These are phyloP conservation scores for Lepidurus arcticus DNA, from an alignment of 1,140 invertebrate genomes.

Conservation along the genomic window DNA sequence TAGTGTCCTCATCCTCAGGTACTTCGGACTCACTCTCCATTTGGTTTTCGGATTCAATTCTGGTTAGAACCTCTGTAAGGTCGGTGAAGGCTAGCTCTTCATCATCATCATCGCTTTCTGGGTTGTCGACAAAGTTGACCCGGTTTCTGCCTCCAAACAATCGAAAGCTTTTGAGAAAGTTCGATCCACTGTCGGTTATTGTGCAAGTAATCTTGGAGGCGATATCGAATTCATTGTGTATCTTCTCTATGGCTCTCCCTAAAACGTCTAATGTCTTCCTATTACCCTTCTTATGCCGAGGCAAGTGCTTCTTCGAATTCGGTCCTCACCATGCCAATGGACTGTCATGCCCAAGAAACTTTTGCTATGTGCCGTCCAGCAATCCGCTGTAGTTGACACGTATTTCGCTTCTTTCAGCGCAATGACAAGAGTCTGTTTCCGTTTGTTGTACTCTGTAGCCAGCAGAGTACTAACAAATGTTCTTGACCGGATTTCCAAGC, in stretches of 20 bases:
- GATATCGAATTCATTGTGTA: not conserved
- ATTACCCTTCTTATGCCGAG: not conserved
- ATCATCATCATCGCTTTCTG: slow-evolving; percentile 2
- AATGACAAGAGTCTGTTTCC: not conserved
- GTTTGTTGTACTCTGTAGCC: not conserved
- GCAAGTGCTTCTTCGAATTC: not conserved
- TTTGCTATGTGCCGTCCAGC: not conserved
- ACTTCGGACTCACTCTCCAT: not conserved
- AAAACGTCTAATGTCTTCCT: not conserved
- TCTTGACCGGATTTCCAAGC: not conserved
- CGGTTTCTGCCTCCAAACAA: not conserved
- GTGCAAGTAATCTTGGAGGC: not conserved
- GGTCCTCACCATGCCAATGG: not conserved
- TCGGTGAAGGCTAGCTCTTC: not conserved
- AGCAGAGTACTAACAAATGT: not conserved
- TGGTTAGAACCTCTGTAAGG: not conserved
- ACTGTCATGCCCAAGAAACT: not conserved
- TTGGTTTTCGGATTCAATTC: not conserved
- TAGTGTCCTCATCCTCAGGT: not conserved
- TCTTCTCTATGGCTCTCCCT: not conserved
- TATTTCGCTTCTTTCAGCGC: not conserved
- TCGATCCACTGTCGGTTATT: not conserved
- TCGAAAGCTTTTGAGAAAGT: slow-evolving; percentile 3
- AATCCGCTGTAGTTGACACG: slow-evolving; percentile 9
- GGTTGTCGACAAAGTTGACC: not conserved